A percentile compares a stretch with the other conserved stretches of the same genome.
Evolutionary conservation across 2,888 invertebrate species (phyloP).

Genomic region (Pristionchus arcanus): DNA sequence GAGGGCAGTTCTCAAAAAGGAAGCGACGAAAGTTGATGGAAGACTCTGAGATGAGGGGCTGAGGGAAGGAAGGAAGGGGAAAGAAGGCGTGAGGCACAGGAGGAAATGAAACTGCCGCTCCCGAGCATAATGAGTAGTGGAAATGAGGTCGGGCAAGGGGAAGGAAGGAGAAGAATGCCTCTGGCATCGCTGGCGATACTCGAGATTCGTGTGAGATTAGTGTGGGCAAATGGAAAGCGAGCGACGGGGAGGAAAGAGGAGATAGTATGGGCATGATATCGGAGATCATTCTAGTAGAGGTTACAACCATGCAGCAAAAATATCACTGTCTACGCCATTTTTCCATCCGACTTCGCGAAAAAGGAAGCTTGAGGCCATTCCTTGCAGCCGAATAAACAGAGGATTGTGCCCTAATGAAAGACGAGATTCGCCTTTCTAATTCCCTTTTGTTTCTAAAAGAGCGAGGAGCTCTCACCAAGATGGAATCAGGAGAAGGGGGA

Average conservation of each 20-base stretch:
- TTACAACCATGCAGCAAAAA: too few relatives aligned
- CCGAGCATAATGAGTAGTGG: slow-evolving; percentile 27
- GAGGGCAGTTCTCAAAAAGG: not conserved
- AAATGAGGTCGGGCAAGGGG: not conserved
- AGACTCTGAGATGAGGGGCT: not conserved
- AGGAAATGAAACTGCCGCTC: slow-evolving; percentile 42
- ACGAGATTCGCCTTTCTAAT: not conserved
- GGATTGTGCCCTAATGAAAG: slow-evolving; percentile 24
- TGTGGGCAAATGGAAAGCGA: slow-evolving; percentile 24
- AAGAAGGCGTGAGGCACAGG: not conserved
- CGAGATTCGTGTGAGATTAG: slow-evolving; percentile 49
- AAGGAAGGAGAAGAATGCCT: slow-evolving; percentile 34
- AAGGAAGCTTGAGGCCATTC: not conserved
- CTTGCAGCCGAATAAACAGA: slow-evolving; percentile 20
- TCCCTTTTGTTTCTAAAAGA: slow-evolving; percentile 8
- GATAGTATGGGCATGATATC: not conserved
- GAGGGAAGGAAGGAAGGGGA: not conserved
- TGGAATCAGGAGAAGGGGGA: not conserved
- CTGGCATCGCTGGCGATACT: slow-evolving; percentile 22
- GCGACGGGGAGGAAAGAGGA: not conserved
- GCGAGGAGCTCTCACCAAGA: not conserved
- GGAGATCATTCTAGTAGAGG: not conserved
- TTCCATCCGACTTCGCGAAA: too few relatives aligned
- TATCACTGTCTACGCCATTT: too few relatives aligned
- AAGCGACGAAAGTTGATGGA: slow-evolving; percentile 34